Evolutionary conservation across 2,113 vertebrate genomes (phyloP).

Genomic region (Atrichornis clamosus): DNA sequence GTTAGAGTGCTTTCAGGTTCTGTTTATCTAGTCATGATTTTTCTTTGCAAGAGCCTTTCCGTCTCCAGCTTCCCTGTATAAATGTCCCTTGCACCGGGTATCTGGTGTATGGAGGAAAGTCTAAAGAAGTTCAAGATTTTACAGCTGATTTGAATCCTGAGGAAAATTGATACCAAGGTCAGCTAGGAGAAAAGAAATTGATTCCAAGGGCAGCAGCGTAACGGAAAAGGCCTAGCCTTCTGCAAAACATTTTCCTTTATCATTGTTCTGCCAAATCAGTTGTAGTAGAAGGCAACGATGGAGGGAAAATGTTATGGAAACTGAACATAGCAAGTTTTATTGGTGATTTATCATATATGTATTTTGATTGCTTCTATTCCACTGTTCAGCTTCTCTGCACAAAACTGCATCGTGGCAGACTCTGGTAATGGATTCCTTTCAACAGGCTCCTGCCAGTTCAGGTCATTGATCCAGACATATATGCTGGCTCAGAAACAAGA

Average conservation of each 20-base stretch:
- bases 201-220: slow-evolving; percentile 57
- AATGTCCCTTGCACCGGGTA: background rate
- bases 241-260: slow-evolving; percentile 59
- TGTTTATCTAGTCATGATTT: background rate
- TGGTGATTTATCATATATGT: background rate
- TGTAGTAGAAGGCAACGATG: background rate
- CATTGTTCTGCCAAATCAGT: background rate
- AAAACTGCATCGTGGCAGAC: background rate
- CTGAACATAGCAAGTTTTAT: background rate
- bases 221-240: slow-evolving; percentile 11
- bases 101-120: background rate
- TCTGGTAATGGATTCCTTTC: background rate
- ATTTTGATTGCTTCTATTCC: background rate
- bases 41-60: slow-evolving; percentile 27
- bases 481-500: background rate
- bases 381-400: slow-evolving; percentile 1
- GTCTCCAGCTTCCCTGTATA: background rate
- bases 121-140: slow-evolving; percentile 62
- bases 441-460: background rate
- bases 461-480: background rate
- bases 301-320: background rate
- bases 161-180: slow-evolving; percentile 65
- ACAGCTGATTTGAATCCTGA: slow-evolving; percentile 37
- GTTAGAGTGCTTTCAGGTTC: background rate
- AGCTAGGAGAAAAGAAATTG: slow-evolving; percentile 66